phyloP scores from a whole-genome alignment of 92 coral and sea anemone species.

The Bergia puertoricense region DNA sequence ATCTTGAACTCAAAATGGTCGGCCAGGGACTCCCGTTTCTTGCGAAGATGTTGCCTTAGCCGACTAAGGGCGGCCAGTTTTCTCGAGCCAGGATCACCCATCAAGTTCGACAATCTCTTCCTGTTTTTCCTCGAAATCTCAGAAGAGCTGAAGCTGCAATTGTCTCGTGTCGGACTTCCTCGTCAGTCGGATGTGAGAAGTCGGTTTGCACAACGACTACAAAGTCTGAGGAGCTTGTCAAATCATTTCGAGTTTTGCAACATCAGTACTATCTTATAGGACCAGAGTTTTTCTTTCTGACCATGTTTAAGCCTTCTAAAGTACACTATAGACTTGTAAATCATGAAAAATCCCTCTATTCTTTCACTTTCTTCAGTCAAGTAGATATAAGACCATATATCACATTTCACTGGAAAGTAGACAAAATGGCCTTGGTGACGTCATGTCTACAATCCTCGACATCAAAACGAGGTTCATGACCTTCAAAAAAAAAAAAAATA shows the following conservation, averaged over 20 bases:
- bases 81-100: constrained; percentile 85
- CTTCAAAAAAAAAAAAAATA: no score
- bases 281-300: constrained; percentile 68
- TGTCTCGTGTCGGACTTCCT: constrained; percentile 13
- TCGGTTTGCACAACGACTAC: constrained; percentile 32
- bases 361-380: constrained; percentile 19
- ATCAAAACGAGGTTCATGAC: constrained; percentile 33
- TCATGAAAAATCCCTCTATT: constrained; percentile 61
- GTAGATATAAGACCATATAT: background rate
- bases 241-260: constrained; percentile 32
- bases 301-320: constrained; percentile 62
- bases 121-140: constrained; percentile 47
- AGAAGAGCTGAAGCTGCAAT: constrained; percentile 24
- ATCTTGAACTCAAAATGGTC: constrained; percentile 92
- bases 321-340: constrained; percentile 33
- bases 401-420: constrained; percentile 3
- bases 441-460: constrained; percentile 44
- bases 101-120: constrained; percentile 29
- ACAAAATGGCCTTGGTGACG: constrained; percentile 67
- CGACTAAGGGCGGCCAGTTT: constrained; percentile 70
- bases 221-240: constrained; percentile 8
- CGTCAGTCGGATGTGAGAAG: constrained; percentile 29
- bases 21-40: constrained; percentile 84
- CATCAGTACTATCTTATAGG: constrained; percentile 47
- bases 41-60: constrained; percentile 78